These are phyloP conservation scores for Dolichopus griseipennis DNA, from an alignment of 2,888 invertebrate genomes.

Conservation along the genomic window DNA sequence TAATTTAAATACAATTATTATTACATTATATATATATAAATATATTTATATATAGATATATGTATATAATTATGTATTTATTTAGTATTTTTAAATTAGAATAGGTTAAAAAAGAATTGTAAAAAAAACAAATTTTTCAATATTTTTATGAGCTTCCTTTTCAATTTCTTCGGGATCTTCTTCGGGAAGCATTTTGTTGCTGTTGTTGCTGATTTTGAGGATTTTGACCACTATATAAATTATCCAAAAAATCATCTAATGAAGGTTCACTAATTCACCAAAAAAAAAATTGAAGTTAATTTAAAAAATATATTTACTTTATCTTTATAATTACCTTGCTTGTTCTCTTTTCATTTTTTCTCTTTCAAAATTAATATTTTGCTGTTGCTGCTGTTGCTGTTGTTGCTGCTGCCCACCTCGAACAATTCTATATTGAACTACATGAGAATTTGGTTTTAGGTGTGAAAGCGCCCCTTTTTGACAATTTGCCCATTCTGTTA, in stretches of 20 bases:
- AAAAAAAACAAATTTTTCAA: neutral
- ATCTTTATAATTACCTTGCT: slow-evolving; percentile 26
- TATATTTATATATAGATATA: no score
- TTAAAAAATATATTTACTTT: neutral
- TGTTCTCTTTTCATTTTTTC: slow-evolving; percentile 27
- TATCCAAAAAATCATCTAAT: slow-evolving; percentile 42
- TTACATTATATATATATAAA: neutral
- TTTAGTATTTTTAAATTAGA: neutral
- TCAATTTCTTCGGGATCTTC: slow-evolving; percentile 40
- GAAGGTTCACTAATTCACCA: slow-evolving; percentile 34
- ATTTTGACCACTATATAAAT: slow-evolving; percentile 42
- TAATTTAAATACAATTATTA: no score
- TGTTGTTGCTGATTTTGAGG: slow-evolving; percentile 29
- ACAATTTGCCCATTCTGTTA: slow-evolving; percentile 95
- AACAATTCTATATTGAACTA: slow-evolving; percentile 59
- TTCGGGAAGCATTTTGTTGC: slow-evolving; percentile 31
- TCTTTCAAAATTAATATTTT: slow-evolving; percentile 28
- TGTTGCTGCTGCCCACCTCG: slow-evolving; percentile 42
- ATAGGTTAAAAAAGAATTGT: neutral
- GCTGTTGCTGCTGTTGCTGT: slow-evolving; percentile 35
- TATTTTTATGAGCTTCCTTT: neutral
- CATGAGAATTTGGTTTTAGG: slow-evolving; percentile 82
- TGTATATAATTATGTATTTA: neutral
- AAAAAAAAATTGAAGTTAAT: neutral
- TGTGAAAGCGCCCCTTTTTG: slow-evolving; percentile 57